Percentiles rank a stretch among this genome's conserved stretches.
These are phyloP conservation scores for Atta colombica DNA, from an alignment of 1,140 invertebrate species.

Conservation along the genomic window DNA sequence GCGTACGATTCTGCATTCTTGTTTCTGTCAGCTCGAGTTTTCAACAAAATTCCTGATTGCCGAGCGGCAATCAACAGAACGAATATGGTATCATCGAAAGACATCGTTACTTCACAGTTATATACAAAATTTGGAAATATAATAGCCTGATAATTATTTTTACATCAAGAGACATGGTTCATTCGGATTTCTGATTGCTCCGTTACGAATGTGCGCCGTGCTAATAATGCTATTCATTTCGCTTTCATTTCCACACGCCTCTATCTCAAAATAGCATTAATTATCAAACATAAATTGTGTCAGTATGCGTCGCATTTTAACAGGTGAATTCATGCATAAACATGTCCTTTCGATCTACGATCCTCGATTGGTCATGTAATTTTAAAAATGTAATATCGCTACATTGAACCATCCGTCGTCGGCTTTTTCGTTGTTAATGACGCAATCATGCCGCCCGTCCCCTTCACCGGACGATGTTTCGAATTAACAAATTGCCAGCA, in stretches of 20 bases:
- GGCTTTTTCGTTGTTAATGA: conserved; percentile 63
- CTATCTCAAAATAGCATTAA: conserved; percentile 49
- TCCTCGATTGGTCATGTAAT: conserved; percentile 61
- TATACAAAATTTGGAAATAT: not conserved
- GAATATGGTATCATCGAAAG: not conserved
- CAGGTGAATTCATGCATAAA: conserved; percentile 68
- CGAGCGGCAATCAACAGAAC: not conserved
- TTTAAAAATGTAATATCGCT: conserved; percentile 61
- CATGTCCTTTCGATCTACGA: conserved; percentile 60
- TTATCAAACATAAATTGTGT: conserved; percentile 59
- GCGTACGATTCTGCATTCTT: not conserved
- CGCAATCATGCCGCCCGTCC: conserved; percentile 60
- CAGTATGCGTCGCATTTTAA: conserved; percentile 67
- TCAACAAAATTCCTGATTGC: not conserved
- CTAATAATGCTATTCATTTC: conserved; percentile 38
- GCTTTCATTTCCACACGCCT: conserved; percentile 43
- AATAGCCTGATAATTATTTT: not conserved
- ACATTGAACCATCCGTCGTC: conserved; percentile 38
- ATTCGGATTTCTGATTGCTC: conserved; percentile 12
- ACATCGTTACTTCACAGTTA: not conserved
- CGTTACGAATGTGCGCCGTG: not conserved
- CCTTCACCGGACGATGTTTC: conserved; percentile 66
- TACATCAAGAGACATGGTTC: not conserved
- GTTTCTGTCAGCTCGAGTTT: not conserved
- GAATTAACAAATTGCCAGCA: conserved; percentile 66